phyloP scores from a whole-genome alignment of 2,888 invertebrate genomes.

The Epiblema foenella region DNA sequence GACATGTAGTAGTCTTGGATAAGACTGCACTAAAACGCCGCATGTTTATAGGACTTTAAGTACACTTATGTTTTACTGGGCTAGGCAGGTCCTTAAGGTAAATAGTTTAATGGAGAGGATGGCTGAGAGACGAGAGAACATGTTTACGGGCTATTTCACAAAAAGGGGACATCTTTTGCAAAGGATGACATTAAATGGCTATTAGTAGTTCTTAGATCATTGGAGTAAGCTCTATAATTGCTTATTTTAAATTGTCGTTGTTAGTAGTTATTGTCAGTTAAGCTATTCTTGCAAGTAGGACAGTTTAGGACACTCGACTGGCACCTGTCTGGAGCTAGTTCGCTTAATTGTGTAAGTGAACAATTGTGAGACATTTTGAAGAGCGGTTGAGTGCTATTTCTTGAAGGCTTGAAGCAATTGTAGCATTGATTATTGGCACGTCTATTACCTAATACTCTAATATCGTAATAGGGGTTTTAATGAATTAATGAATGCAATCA shows the following conservation, averaged over 20 bases:
- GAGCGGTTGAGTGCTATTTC: neutral
- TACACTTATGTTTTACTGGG: constrained; percentile 4
- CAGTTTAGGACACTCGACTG: constrained; percentile 50
- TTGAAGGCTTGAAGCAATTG: neutral
- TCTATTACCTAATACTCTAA: too few species aligned
- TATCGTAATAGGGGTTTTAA: too few species aligned
- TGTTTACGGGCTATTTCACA: constrained; percentile 39
- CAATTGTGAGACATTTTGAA: constrained; percentile 53
- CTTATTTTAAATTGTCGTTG: neutral
- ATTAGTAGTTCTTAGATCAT: neutral
- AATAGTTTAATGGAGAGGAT: constrained; percentile 61
- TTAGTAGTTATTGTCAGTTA: neutral
- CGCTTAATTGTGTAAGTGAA: constrained; percentile 72
- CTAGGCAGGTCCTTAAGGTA: constrained; percentile 47
- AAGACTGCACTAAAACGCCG: neutral
- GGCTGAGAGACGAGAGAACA: constrained; percentile 48
- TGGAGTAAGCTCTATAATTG: neutral
- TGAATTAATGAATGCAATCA: too few species aligned
- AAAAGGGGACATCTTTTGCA: neutral
- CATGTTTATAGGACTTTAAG: constrained; percentile 11
- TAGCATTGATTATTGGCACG: neutral
- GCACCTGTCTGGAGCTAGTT: constrained; percentile 64
- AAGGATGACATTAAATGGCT: neutral
- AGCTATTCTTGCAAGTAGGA: neutral
- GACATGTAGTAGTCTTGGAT: neutral